These are phyloP conservation scores for Progne subis DNA, from an alignment of 2,113 vertebrate genomes.

Conservation along the genomic window DNA sequence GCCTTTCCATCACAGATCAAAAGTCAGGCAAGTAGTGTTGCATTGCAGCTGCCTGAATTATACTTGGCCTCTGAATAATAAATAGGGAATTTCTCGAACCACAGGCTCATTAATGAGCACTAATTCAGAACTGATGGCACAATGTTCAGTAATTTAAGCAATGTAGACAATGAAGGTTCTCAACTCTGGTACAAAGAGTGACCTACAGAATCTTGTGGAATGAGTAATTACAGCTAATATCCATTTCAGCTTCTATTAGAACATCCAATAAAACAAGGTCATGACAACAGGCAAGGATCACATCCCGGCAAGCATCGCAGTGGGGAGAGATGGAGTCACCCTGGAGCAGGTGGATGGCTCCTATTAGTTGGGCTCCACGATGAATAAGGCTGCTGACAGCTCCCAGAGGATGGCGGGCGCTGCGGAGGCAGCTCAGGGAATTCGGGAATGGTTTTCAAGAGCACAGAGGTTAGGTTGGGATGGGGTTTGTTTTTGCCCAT, in stretches of 20 bases:
- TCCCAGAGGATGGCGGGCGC: neutral
- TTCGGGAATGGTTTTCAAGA: neutral
- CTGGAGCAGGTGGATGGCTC: slow-evolving; percentile 64
- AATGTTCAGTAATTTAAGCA: slow-evolving; percentile 75
- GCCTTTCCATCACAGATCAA: slow-evolving; percentile 65
- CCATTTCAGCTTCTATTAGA: slow-evolving; percentile 74
- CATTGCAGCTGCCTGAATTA: slow-evolving; percentile 67
- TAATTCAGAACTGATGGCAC: slow-evolving; percentile 79
- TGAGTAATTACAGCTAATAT: slow-evolving; percentile 80
- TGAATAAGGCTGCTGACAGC: slow-evolving; percentile 58
- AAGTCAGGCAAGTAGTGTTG: slow-evolving; percentile 55
- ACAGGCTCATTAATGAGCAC: slow-evolving; percentile 76
- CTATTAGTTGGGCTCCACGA: slow-evolving; percentile 22
- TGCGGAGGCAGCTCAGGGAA: neutral
- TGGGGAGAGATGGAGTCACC: slow-evolving; percentile 57
- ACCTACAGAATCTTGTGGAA: slow-evolving; percentile 70
- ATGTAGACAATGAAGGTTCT: slow-evolving; percentile 76
- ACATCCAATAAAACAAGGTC: slow-evolving; percentile 77
- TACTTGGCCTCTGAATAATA: slow-evolving; percentile 74
- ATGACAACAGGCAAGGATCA: slow-evolving; percentile 62
- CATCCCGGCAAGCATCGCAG: slow-evolving; percentile 40
- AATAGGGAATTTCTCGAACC: slow-evolving; percentile 74
- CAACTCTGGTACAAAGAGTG: slow-evolving; percentile 73
- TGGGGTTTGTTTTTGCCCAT: neutral
- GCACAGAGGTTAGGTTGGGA: neutral